Percentiles rank a stretch among this genome's conserved stretches.
These are phyloP conservation scores for Leguminivora glycinivorella DNA, from an alignment of 1,140 invertebrate species.

Conservation along the genomic window DNA sequence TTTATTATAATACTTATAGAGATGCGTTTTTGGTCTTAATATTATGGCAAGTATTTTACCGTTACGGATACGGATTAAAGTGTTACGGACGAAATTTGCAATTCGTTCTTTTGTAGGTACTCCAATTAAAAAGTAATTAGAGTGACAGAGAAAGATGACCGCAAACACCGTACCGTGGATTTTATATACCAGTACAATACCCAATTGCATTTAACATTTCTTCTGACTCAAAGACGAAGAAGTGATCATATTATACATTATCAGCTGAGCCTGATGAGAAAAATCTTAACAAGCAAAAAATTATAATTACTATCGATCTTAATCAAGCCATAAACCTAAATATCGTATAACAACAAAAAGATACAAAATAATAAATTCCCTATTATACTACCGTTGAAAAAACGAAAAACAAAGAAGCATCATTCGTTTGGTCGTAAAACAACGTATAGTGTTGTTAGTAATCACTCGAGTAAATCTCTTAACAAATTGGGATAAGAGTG, in stretches of 20 bases:
- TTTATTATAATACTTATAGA: too few relatives aligned
- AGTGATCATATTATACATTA: background rate
- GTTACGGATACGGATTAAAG: too few relatives aligned
- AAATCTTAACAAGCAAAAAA: background rate
- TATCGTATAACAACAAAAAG: conserved; percentile 3
- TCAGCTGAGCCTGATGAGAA: background rate
- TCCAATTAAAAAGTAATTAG: too few relatives aligned
- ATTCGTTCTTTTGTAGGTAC: too few relatives aligned
- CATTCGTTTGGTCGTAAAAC: background rate
- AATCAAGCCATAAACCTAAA: background rate
- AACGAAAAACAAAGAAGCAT: conserved; percentile 7
- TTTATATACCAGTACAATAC: too few relatives aligned
- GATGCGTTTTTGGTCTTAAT: too few relatives aligned
- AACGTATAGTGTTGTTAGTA: background rate
- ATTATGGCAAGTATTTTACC: too few relatives aligned
- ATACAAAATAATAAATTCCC: background rate
- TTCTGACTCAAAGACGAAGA: background rate
- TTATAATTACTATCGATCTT: background rate
- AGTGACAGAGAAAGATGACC: too few relatives aligned
- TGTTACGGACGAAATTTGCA: too few relatives aligned
- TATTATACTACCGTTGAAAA: background rate
- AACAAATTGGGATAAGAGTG: background rate
- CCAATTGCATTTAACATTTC: too few relatives aligned
- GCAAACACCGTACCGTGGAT: too few relatives aligned
- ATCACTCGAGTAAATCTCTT: background rate